phyloP scores from a whole-genome alignment of 2,113 vertebrate genomes.

The Benthochromis sp. region DNA sequence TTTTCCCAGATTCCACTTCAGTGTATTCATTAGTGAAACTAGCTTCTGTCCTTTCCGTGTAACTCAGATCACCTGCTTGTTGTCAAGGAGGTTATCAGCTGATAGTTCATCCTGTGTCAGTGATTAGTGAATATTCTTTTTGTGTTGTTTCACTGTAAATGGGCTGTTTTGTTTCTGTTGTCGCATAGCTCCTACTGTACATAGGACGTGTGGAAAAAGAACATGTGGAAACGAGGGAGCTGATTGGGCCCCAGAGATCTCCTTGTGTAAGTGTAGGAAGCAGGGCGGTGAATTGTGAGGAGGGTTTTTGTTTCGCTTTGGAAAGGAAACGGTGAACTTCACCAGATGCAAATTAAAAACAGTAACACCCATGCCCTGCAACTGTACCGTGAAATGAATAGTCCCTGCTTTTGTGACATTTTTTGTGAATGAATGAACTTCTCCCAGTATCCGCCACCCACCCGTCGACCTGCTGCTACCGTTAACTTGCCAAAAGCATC shows the following conservation, averaged over 20 bases:
- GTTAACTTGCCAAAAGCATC: constrained; percentile 56
- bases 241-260: constrained; percentile 3
- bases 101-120: background rate
- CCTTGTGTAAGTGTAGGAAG: background rate
- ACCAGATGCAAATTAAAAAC: constrained; percentile 21
- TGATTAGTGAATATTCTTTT: constrained; percentile 5
- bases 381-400: background rate
- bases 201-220: background rate
- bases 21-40: background rate
- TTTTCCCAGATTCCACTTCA: background rate
- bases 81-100: background rate
- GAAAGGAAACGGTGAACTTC: background rate
- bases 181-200: background rate
- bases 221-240: background rate
- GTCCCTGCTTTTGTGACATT: constrained; percentile 3
- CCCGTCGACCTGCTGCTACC: constrained; percentile 17
- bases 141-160: constrained; percentile 7
- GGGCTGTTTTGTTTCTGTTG: constrained; percentile 13
- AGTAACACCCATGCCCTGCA: background rate
- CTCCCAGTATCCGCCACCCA: background rate
- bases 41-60: background rate
- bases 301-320: background rate
- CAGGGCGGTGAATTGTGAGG: constrained; percentile 29
- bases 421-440: background rate
- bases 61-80: background rate